A percentile compares a stretch with the other conserved stretches of the same genome.
Conservation (phyloP, 2,797 vertebrate genomes). For the Lepus townsendii region DNA sequence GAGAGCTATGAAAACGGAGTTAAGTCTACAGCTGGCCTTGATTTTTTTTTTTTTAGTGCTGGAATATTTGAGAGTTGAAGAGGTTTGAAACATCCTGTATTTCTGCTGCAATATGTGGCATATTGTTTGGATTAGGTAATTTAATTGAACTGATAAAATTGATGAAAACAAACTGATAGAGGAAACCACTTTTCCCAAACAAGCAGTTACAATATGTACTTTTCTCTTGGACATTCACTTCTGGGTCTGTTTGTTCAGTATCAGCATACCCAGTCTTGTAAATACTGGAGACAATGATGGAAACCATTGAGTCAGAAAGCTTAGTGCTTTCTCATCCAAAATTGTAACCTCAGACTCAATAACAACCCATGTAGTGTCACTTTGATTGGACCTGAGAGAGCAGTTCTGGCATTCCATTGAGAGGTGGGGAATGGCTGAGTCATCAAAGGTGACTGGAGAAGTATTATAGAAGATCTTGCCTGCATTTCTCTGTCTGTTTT, state of each 20-base stretch:
- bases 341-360: background rate
- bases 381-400: background rate
- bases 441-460: background rate
- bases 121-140: constrained; percentile 7
- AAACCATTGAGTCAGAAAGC: background rate
- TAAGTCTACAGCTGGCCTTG: background rate
- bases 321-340: constrained; percentile 7
- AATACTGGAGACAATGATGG: constrained; percentile 43
- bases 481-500: background rate
- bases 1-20: constrained; percentile 58
- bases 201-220: constrained; percentile 59
- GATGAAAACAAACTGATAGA: constrained; percentile 66
- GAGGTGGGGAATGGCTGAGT: background rate
- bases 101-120: background rate
- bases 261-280: background rate
- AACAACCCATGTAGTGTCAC: background rate
- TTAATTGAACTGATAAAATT: constrained; percentile 63
- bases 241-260: constrained; percentile 50
- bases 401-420: background rate
- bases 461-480: rapidly evolving
- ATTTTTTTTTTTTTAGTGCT: background rate
- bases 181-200: constrained; percentile 73
- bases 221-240: constrained; percentile 40
- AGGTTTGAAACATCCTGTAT: background rate
- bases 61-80: background rate